A percentile compares a stretch with the other conserved stretches of the same genome.
Conservation (phyloP, 2,113 vertebrate genomes). For the Tursiops truncatus region DNA sequence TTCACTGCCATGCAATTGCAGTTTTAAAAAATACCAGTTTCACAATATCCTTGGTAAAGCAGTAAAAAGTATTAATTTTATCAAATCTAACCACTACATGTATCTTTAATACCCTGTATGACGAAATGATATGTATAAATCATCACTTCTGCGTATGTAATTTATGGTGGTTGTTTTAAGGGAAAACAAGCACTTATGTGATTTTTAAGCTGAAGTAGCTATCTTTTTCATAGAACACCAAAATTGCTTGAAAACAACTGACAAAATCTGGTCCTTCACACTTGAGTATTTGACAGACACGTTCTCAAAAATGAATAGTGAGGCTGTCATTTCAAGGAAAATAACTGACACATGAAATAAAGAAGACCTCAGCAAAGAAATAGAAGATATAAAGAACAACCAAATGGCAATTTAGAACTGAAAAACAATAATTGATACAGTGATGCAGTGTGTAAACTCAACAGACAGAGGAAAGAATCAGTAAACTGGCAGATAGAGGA, state of each 20-base stretch:
- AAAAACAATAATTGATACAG: neutral
- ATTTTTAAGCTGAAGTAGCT: neutral
- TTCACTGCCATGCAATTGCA: neutral
- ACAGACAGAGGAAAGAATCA: neutral
- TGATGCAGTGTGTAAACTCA: neutral
- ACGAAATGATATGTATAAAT: neutral
- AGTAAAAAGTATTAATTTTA: neutral
- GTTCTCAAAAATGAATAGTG: neutral
- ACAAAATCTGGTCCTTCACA: neutral
- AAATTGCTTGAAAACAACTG: neutral
- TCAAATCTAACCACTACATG: neutral
- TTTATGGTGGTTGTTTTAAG: neutral
- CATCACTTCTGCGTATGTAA: neutral
- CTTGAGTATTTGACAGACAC: neutral
- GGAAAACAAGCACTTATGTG: neutral
- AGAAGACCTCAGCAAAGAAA: neutral
- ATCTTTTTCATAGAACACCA: neutral
- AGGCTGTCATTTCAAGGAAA: neutral
- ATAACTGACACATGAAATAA: neutral
- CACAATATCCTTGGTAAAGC: neutral
- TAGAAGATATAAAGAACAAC: neutral
- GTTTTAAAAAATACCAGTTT: neutral
- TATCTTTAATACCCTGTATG: neutral
- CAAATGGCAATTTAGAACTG: neutral
- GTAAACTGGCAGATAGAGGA: neutral